Evolutionary conservation across 2,888 invertebrate species (phyloP).

Genomic region (Philereme vetulata): DNA sequence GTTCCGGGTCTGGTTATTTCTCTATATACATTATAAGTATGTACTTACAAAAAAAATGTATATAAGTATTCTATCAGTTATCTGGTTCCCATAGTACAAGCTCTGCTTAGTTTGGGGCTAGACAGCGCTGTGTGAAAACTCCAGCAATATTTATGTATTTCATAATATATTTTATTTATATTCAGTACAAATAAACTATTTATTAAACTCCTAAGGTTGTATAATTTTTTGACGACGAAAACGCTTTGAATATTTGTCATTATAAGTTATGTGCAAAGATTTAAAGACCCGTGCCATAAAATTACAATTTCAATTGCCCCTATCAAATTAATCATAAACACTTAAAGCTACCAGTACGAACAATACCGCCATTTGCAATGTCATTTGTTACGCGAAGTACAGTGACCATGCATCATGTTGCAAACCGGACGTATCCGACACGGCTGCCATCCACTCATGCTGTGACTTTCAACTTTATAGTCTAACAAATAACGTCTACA

Average conservation of each 20-base stretch:
- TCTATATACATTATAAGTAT: no score
- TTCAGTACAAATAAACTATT: no score
- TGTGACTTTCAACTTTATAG: slow-evolving; percentile 14
- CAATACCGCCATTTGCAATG: slow-evolving; percentile 55
- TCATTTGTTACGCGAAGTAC: slow-evolving; percentile 60
- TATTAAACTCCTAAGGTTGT: no score
- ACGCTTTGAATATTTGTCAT: neutral
- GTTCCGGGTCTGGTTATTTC: no score
- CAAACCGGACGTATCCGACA: slow-evolving; percentile 50
- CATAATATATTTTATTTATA: no score
- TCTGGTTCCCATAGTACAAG: no score
- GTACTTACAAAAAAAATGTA: no score
- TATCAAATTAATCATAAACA: slow-evolving; percentile 34
- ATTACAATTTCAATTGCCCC: slow-evolving; percentile 16
- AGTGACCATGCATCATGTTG: slow-evolving; percentile 60
- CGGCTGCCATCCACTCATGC: slow-evolving; percentile 6
- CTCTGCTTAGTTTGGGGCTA: no score
- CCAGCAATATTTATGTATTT: no score
- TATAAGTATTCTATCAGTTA: no score
- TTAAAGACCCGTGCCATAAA: slow-evolving; percentile 7
- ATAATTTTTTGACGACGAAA: neutral
- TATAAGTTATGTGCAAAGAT: neutral
- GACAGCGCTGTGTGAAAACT: no score
- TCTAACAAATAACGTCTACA: slow-evolving; percentile 4
- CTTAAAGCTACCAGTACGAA: slow-evolving; percentile 43